Evolutionary conservation across 2,797 vertebrate species (phyloP), one percentile per base, ranked within the genome.

Genomic region (Momotus momota): DNA sequence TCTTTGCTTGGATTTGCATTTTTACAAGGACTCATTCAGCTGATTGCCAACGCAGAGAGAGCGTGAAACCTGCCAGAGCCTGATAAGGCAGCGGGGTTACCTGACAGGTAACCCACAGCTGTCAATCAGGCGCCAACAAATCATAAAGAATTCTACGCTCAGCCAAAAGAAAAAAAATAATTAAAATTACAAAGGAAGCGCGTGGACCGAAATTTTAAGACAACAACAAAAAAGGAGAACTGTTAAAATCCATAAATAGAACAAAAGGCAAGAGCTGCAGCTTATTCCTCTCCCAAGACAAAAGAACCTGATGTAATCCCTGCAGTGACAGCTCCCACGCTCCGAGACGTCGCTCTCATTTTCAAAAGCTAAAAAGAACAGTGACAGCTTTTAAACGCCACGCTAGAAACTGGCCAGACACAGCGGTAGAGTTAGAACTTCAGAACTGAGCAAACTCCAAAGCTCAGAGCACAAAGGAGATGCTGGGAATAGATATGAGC

Each of bases 61-160:
- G 27, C 81, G 27, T 26, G 52, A 83, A 77, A 72, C 43, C 82
- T 93, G 91, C 7, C 80, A 61, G 80, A 55, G 66, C 22, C 82
- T 90, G 85, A 95, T 90, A 85, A 87, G 85, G 73, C 19, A 79
- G 58, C 48, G 35, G 29, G 67, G 62, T 41, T 41, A 67, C 46
- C 5, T 14, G 92, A 31, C 51, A 88, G 88, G 93, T 90, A 90
- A 95, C 81, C 77, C 75, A 33, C 9, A 80, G 61, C 40, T 75
- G 65, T 73, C 86, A 85, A 43, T 86, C 94, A 82, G 52, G 52
- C 2, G 35, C 0, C 0, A 16, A 31, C 70, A 85, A 73, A 71
- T 14, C 69, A 84, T 8, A 51, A 74, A 25, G 23, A 55, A 82
- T 26, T 51, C 27, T 4, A 29, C 8, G 38, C 31, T 81, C 60